Conservation (phyloP, 2,113 vertebrate genomes). For the Podocnemis expansa region DNA sequence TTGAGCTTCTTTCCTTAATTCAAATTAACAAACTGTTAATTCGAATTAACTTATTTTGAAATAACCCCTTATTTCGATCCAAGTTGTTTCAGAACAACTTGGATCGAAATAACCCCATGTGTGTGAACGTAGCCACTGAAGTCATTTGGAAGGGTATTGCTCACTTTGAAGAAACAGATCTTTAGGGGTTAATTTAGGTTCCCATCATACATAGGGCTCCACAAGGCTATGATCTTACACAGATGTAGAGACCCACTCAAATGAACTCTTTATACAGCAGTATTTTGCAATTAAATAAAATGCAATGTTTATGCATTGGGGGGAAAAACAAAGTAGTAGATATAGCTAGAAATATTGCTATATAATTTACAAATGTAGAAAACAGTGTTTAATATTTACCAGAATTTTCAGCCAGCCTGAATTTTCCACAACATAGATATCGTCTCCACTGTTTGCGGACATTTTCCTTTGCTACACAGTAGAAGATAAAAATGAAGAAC, state of each 20-base stretch:
- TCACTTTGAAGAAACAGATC: conserved; percentile 3
- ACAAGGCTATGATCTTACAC: conserved; percentile 6
- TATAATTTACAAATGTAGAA: neutral
- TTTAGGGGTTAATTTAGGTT: neutral
- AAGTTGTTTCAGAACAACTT: too few species aligned
- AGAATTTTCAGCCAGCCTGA: conserved; percentile 91
- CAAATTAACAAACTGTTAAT: too few species aligned
- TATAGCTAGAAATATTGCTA: neutral
- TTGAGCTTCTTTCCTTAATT: too few species aligned
- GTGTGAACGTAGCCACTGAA: too few species aligned
- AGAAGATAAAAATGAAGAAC: conserved; percentile 95
- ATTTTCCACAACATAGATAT: conserved; percentile 92
- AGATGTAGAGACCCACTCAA: conserved; percentile 18
- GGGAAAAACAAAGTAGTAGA: neutral
- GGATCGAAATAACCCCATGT: too few species aligned
- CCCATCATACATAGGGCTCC: neutral
- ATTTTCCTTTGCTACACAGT: conserved; percentile 93
- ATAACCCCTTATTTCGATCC: too few species aligned
- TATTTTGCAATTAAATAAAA: neutral
- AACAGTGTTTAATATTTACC: conserved; percentile 73
- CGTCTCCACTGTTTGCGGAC: conserved; percentile 93
- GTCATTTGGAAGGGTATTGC: neutral
- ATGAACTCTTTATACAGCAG: conserved; percentile 13
- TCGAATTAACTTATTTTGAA: too few species aligned
- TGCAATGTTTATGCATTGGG: neutral